Evolutionary conservation across 2,113 vertebrate species (phyloP), one percentile per base, ranked within the genome.

Genomic region (Capreolus pygargus): DNA sequence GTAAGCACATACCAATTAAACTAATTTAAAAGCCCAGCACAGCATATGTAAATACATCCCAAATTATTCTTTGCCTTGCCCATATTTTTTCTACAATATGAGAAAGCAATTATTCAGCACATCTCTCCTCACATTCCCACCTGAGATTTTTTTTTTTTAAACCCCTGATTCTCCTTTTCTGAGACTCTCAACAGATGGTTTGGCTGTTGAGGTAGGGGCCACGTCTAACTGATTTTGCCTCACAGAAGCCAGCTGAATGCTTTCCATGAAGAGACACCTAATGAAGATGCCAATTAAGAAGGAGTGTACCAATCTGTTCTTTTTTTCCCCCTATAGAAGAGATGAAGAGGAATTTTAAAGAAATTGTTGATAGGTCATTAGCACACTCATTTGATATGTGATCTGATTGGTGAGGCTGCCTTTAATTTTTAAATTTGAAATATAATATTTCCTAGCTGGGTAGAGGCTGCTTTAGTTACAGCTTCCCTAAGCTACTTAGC

Each of bases 351-450:
- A 88, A 96, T 74, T 95, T 88, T 54, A 89, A 91, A 86, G 70
- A 93, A 94, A 60, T 36, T 94, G 36, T 89, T 91, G 88, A 50
- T 13, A 95, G 23, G 47, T 83, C 36, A 92, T 91, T 97, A 97
- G 89, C 30, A 92, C 6, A 83, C 14, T 83, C 23, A 91, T 67
- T 13, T 91, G 36, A 64, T 58, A 50, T 52, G 55, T 91, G 39
- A 85, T 67, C 91, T 92, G 64, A 36, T 95, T 96, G 82, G 12
- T 81, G 52, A 92, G 25, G 39, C 86, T 91, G 52, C 39, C 70
- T 96, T 97, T 89, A 91, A 78, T 95, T 61, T 94, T 84, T 89
- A 93, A 93, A 58, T 92, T 28, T 84, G 45, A 96, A 97, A 78
- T 93, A 47, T 60, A 96, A 82, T 93, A 52, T 67, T 92, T 70